These are phyloP conservation scores for Drosophila varians DNA, from an alignment of 1,140 invertebrate species.

Conservation along the genomic window DNA sequence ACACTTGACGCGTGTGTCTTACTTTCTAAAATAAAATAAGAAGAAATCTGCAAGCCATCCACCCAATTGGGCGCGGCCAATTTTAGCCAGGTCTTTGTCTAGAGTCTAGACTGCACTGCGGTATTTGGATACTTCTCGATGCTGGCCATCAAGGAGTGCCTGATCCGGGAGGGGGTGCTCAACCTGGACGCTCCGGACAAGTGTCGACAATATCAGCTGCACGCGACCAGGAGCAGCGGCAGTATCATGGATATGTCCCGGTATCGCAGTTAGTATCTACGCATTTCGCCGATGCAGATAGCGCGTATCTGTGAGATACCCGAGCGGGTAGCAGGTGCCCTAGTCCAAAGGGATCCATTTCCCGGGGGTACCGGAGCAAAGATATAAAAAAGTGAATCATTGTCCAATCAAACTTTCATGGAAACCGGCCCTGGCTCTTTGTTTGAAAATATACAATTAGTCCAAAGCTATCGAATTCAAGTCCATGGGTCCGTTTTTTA, in stretches of 20 bases:
- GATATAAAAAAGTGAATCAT: neutral
- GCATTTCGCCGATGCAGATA: constrained; percentile 8
- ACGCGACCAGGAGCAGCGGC: constrained; percentile 62
- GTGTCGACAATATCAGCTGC: constrained; percentile 50
- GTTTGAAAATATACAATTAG: no score
- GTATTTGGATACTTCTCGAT: constrained; percentile 14
- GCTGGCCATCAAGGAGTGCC: constrained; percentile 81
- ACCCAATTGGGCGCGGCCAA: constrained; percentile 22
- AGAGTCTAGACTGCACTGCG: neutral
- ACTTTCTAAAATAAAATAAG: constrained; percentile 73
- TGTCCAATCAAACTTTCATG: neutral
- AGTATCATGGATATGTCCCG: constrained; percentile 65
- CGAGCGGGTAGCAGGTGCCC: neutral
- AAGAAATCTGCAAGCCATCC: constrained; percentile 33
- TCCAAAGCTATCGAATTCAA: neutral
- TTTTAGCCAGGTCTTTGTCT: constrained; percentile 27
- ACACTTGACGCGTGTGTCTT: constrained; percentile 67
- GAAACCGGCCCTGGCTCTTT: neutral
- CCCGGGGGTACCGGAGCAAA: no score
- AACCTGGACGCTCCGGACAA: constrained; percentile 64
- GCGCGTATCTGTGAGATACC: constrained; percentile 31
- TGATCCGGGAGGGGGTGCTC: constrained; percentile 78
- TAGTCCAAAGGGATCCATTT: neutral
- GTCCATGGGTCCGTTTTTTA: constrained; percentile 14
- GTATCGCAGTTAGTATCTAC: constrained; percentile 72